Evolutionary conservation across 2,113 vertebrate species (phyloP).

Genomic region (Butastur rufipennis): DNA sequence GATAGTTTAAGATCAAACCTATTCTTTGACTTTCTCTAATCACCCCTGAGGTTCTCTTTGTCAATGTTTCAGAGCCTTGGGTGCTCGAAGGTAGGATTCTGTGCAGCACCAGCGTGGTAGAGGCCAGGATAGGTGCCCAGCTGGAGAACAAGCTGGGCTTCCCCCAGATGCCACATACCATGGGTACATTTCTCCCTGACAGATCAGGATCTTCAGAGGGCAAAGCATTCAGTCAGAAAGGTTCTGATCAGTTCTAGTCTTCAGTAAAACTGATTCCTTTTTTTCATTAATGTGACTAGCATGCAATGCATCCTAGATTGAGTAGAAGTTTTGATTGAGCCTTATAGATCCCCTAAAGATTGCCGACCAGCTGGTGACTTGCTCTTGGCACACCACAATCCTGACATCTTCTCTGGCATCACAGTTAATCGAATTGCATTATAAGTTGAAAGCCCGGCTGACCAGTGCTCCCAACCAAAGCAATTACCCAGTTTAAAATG

Average conservation of each 20-base stretch:
- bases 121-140: background rate
- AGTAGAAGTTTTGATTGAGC: background rate
- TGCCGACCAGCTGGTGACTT: background rate
- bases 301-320: background rate
- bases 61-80: fast-evolving
- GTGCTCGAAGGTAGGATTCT: background rate
- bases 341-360: background rate
- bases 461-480: background rate
- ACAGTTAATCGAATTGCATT: background rate
- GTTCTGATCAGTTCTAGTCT: background rate
- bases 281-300: background rate
- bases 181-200: background rate
- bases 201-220: background rate
- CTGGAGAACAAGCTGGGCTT: background rate
- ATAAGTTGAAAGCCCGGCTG: background rate
- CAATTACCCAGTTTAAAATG: background rate
- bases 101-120: background rate
- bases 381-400: background rate
- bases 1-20: background rate
- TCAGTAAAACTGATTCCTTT: background rate
- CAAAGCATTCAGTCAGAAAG: background rate
- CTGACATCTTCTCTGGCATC: background rate
- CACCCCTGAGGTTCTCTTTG: background rate
- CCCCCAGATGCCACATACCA: background rate
- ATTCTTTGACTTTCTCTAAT: background rate